Evolutionary conservation across 2,888 invertebrate species (phyloP).

Genomic region (Nymphalis polychloros): DNA sequence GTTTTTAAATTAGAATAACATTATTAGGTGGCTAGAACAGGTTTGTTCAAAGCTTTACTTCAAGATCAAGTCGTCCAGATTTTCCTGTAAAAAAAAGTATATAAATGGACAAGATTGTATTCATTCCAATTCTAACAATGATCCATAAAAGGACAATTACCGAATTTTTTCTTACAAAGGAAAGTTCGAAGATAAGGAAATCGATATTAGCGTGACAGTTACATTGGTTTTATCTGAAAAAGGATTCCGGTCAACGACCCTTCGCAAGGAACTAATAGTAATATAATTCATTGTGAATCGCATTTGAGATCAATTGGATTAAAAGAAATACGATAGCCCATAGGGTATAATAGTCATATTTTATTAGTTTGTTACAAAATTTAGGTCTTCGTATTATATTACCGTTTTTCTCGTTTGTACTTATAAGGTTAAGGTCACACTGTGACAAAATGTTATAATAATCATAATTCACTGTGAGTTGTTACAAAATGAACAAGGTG

Average conservation of each 20-base stretch:
- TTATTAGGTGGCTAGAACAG: too few species aligned
- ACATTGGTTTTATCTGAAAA: constrained; percentile 1
- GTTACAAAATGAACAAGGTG: too few species aligned
- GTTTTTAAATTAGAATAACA: too few species aligned
- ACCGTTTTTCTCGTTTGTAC: too few species aligned
- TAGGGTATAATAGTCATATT: not conserved
- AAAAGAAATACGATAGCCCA: not conserved
- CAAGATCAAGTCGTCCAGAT: too few species aligned
- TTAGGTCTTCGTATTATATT: too few species aligned
- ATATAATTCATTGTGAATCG: not conserved
- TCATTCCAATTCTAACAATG: not conserved
- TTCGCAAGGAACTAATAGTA: not conserved
- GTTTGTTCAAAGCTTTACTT: too few species aligned
- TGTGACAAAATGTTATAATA: too few species aligned
- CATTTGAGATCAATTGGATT: not conserved
- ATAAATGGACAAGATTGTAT: not conserved
- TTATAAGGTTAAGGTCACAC: too few species aligned
- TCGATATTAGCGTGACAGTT: not conserved
- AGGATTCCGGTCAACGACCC: not conserved
- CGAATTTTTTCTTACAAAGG: constrained; percentile 6
- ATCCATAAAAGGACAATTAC: not conserved
- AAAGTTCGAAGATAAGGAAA: not conserved
- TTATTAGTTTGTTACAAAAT: too few species aligned
- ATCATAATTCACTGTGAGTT: too few species aligned
- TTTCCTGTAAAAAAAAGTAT: too few species aligned